Evolutionary conservation across 2,888 invertebrate genomes (phyloP).

Genomic region (Diadegma fenestrale): DNA sequence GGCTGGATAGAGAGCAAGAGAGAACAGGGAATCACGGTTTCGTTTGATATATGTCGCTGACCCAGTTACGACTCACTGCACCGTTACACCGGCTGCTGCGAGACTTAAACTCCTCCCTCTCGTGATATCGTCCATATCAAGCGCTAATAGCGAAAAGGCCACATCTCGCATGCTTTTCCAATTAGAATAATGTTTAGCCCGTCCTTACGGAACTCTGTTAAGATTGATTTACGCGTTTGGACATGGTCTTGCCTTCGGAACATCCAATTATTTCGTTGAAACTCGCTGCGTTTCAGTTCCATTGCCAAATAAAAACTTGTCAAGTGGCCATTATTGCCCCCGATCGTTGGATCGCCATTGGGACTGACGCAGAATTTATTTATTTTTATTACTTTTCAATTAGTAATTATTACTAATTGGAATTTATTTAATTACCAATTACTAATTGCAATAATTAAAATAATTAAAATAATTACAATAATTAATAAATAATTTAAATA

Average conservation of each 20-base stretch:
- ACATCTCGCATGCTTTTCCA: background rate
- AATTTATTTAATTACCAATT: too few relatives aligned
- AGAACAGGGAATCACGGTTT: constrained; percentile 56
- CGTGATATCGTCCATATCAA: background rate
- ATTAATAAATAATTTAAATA: too few relatives aligned
- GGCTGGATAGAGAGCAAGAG: constrained; percentile 30
- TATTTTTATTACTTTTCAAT: too few relatives aligned
- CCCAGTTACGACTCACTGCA: constrained; percentile 61
- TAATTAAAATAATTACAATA: too few relatives aligned
- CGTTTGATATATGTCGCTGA: constrained; percentile 64
- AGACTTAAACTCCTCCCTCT: constrained; percentile 11
- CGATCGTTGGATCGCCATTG: too few relatives aligned
- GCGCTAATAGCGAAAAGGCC: background rate
- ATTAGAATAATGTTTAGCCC: background rate
- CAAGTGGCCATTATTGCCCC: too few relatives aligned
- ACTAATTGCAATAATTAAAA: too few relatives aligned
- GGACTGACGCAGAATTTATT: too few relatives aligned
- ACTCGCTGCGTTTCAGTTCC: background rate
- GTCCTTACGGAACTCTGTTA: background rate
- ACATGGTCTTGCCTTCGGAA: background rate
- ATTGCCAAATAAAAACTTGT: background rate
- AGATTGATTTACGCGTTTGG: background rate
- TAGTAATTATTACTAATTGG: too few relatives aligned
- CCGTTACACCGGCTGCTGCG: constrained; percentile 59
- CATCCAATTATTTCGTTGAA: constrained; percentile 9